Evolutionary conservation across 2,797 vertebrate genomes (phyloP), one percentile per base, ranked within the genome.

Genomic region (Microtus californicus): DNA sequence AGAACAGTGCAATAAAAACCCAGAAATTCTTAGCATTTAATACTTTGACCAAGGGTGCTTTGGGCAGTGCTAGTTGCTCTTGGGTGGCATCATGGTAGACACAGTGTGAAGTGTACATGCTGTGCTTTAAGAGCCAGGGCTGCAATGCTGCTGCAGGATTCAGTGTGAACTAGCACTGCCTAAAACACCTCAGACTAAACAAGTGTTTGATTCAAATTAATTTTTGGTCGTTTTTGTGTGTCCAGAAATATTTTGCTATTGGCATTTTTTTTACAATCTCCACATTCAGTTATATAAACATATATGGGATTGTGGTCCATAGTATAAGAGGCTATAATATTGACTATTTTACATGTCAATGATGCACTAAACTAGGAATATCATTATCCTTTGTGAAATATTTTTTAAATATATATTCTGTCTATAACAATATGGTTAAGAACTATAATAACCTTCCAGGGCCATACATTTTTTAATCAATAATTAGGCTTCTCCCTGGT

Each of bases 361-460:
- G 71, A 21, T 56, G 73, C 81, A 86, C 59, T 59, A 40, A 90
- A 86, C 63, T 94, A 76, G 56, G 74, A 82, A 90, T 17, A 74
- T 91, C 43, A 56, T 69, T 90, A 43, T 89, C 14, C 81, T 93
- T 56, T 91, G 92, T 83, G 65, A 21, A 69, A 90, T 6, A 92
- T 87, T 78, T 78, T 21, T 51, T 51, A 79, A 54, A 54, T 71
- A 56, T 89, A 63, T 78, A 87, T 96, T 97, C 61, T 96, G 19
- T 90, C 43, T 76, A 69, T 76, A 45, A 90, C 87, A 76, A 95
- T 63, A 79, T 97, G 80, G 5, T 48, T 94, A 91, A 91, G 40
- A 90, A 54, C 4, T 74, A 89, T 80, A 95, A 37, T 83, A 87
- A 96, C 63, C 29, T 92, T 77, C 79, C 45, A 91, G 23, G 54